These are phyloP conservation scores for Mantis religiosa DNA, from an alignment of 2,888 invertebrate genomes.

Conservation along the genomic window DNA sequence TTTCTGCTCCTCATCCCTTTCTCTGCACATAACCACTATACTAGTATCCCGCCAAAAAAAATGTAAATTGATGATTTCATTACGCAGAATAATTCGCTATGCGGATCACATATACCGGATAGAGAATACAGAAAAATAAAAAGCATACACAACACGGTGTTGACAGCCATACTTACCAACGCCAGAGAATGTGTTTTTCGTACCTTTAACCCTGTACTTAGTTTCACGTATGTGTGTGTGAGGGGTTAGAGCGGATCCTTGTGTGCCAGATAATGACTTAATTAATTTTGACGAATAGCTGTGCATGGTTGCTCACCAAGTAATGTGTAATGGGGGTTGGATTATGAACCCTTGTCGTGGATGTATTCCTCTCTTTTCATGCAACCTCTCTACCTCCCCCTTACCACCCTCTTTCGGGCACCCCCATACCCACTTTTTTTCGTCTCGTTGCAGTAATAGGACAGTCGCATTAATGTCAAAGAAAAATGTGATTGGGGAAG, in stretches of 20 bases:
- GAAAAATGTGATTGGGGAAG: constrained; percentile 15
- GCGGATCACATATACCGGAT: constrained; percentile 15
- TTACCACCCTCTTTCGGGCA: not conserved
- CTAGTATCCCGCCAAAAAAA: constrained; percentile 21
- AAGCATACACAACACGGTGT: not conserved
- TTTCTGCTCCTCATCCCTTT: constrained; percentile 1
- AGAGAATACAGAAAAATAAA: constrained; percentile 14
- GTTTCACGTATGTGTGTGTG: constrained; percentile 16
- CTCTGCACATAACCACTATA: not conserved
- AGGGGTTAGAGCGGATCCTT: not conserved
- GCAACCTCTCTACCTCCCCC: not conserved
- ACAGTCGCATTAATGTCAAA: constrained; percentile 15
- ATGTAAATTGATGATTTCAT: constrained; percentile 31
- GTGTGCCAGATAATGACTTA: constrained; percentile 13
- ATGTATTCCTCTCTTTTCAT: constrained; percentile 14
- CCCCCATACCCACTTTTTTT: constrained; percentile 5
- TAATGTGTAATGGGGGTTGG: constrained; percentile 18
- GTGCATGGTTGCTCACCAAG: constrained; percentile 17
- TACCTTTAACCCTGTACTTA: constrained; percentile 17
- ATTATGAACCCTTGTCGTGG: constrained; percentile 18
- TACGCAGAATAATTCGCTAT: constrained; percentile 22
- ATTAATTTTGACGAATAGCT: constrained; percentile 18
- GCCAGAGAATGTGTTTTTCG: constrained; percentile 13
- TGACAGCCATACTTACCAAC: constrained; percentile 13
- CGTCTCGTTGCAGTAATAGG: constrained; percentile 18